phyloP scores from a whole-genome alignment of 2,888 invertebrate species.

The Gnatocerus cornutus region DNA sequence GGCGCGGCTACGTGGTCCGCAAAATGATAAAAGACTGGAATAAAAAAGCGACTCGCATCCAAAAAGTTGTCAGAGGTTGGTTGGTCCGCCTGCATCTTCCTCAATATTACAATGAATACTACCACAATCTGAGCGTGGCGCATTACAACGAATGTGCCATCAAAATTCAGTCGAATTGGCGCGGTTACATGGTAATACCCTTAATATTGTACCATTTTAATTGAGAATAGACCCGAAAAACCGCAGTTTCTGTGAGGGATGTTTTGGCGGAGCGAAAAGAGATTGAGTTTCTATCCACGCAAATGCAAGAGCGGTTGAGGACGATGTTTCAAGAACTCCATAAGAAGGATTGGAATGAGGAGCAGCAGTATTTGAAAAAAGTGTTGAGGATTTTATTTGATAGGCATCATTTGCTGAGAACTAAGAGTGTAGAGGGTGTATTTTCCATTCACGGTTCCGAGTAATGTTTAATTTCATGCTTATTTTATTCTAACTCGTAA shows the following conservation, averaged over 20 bases:
- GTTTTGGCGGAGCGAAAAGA: conserved; percentile 45
- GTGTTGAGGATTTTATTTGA: conserved; percentile 66
- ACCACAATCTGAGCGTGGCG: conserved; percentile 51
- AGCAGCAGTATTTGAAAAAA: conserved; percentile 56
- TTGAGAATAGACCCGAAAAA: conserved; percentile 52
- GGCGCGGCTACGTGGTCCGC: conserved; percentile 61
- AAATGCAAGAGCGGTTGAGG: conserved; percentile 51
- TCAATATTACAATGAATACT: conserved; percentile 50
- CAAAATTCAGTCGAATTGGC: conserved; percentile 67
- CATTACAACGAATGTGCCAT: conserved; percentile 63
- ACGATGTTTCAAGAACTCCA: conserved; percentile 48
- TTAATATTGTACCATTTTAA: not conserved
- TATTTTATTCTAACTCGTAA: conserved; percentile 3
- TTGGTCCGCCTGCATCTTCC: conserved; percentile 58
- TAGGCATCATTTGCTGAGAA: conserved; percentile 68
- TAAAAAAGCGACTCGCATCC: conserved; percentile 62
- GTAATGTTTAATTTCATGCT: conserved; percentile 50
- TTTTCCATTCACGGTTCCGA: conserved; percentile 59
- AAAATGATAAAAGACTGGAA: conserved; percentile 59
- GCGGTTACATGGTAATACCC: conserved; percentile 61
- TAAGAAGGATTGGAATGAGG: conserved; percentile 17
- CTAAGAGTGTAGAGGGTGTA: conserved; percentile 61
- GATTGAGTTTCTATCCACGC: conserved; percentile 53
- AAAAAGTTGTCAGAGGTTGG: conserved; percentile 66
- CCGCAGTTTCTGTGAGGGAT: conserved; percentile 52